Conservation (phyloP, 1,140 invertebrate species). For the Drosophila mayri region DNA sequence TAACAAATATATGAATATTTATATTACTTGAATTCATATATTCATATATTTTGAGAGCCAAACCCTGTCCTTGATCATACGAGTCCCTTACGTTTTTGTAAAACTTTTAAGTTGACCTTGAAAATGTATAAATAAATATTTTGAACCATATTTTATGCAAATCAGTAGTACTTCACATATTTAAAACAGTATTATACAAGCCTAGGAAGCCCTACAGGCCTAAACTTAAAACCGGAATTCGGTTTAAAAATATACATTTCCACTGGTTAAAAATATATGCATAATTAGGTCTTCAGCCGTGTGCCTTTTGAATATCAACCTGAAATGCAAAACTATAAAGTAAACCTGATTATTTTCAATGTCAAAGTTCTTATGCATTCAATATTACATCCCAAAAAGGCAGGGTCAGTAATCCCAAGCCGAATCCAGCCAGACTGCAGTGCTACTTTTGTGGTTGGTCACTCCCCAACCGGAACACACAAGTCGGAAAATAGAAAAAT, state of each 20-base stretch:
- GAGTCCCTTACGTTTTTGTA: too few relatives aligned
- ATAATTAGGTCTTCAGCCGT: conserved; percentile 41
- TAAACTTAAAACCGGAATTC: conserved; percentile 15
- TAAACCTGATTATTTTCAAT: conserved; percentile 28
- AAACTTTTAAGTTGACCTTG: not conserved
- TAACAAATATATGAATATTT: too few relatives aligned
- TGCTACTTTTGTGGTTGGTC: conserved; percentile 2
- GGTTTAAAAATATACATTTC: conserved; percentile 13
- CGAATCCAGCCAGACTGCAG: not conserved
- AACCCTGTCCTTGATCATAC: not conserved
- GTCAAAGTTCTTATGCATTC: conserved; percentile 24
- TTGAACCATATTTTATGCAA: conserved; percentile 15
- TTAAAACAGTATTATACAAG: not conserved
- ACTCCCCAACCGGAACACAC: conserved; percentile 17
- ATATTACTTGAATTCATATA: not conserved
- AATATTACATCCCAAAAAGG: not conserved
- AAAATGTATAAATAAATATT: conserved; percentile 12
- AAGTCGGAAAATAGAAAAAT: conserved; percentile 22
- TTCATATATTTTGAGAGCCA: not conserved
- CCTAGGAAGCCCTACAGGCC: conserved; percentile 22
- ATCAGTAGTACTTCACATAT: conserved; percentile 21
- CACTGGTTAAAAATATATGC: conserved; percentile 24
- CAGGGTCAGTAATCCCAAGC: not conserved
- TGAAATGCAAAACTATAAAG: conserved; percentile 6
- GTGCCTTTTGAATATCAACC: conserved; percentile 6